Evolutionary conservation across 2,797 vertebrate species (phyloP).

Genomic region (Psittacula derbiana): DNA sequence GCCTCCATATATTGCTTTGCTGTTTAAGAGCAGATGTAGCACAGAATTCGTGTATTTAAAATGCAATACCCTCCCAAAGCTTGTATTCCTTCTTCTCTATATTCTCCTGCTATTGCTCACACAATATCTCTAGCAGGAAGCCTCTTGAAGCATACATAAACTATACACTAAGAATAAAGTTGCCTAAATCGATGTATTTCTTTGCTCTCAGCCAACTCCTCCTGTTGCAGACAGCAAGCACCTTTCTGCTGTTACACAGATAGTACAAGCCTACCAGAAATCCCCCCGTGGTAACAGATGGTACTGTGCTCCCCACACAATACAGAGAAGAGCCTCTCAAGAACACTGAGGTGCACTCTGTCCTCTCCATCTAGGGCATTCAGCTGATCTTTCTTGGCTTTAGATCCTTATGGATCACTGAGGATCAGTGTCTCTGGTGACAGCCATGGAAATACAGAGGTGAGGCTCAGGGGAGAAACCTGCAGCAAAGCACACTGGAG

Average conservation of each 20-base stretch:
- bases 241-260: neutral
- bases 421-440: neutral
- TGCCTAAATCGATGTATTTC: neutral
- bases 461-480: neutral
- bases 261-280: neutral
- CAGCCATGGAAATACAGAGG: neutral
- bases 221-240: neutral
- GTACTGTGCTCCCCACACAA: neutral
- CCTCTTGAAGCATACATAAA: neutral
- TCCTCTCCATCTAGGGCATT: neutral
- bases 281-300: neutral
- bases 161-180: neutral
- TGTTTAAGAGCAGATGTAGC: neutral
- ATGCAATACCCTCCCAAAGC: neutral
- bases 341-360: neutral
- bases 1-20: neutral
- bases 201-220: neutral
- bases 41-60: fast-evolving
- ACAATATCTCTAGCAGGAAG: neutral
- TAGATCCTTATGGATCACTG: neutral
- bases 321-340: neutral
- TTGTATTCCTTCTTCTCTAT: neutral
- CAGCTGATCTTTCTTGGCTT: neutral
- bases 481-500: neutral
- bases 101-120: neutral